These are phyloP conservation scores for Talpa occidentalis DNA, from an alignment of 2,113 vertebrate genomes.

Conservation along the genomic window DNA sequence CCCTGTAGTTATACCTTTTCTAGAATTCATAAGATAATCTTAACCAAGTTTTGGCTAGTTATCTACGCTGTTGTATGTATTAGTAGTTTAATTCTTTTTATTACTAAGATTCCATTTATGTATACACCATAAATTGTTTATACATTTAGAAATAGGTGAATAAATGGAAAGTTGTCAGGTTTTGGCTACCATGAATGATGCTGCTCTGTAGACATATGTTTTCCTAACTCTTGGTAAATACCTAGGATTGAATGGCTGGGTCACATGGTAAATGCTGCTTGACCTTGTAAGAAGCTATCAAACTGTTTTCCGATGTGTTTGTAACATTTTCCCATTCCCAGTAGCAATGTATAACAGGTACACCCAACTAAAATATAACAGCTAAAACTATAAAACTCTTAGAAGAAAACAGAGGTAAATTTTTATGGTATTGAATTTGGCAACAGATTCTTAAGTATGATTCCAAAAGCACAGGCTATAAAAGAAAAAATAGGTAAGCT, in stretches of 20 bases:
- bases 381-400: not conserved
- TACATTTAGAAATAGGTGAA: not conserved
- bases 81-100: not conserved
- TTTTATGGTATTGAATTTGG: not conserved
- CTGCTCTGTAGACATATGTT: not conserved
- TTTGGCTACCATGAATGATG: not conserved
- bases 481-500: not conserved
- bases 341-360: not conserved
- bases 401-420: not conserved
- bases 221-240: conserved; percentile 25
- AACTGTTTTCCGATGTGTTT: not conserved
- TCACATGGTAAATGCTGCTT: not conserved
- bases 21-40: not conserved
- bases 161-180: not conserved
- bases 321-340: not conserved
- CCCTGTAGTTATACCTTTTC: not conserved
- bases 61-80: not conserved
- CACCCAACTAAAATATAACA: not conserved
- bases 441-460: not conserved
- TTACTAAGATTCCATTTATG: not conserved
- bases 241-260: not conserved
- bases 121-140: not conserved
- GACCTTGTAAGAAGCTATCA: not conserved
- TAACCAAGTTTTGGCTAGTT: not conserved
- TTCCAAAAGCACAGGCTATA: not conserved